phyloP scores from a whole-genome alignment of 1,140 invertebrate genomes.

The Ostrea denselamellosa region DNA sequence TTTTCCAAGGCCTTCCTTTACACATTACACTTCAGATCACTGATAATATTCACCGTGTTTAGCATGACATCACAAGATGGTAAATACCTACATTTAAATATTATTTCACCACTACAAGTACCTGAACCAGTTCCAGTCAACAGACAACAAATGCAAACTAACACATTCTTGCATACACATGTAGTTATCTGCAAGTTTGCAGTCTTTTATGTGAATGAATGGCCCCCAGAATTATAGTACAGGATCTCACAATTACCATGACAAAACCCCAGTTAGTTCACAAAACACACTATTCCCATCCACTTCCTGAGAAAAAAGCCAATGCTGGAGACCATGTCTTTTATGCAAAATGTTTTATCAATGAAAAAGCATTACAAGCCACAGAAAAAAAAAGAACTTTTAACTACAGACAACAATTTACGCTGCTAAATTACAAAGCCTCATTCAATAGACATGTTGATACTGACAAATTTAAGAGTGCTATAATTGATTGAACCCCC shows the following conservation, averaged over 20 bases:
- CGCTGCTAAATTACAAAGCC: background rate
- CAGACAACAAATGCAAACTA: background rate
- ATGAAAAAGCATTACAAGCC: constrained; percentile 7
- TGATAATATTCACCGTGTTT: background rate
- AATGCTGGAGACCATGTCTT: background rate
- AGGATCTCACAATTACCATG: background rate
- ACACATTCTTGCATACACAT: background rate
- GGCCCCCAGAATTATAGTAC: background rate
- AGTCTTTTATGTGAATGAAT: background rate
- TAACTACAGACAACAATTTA: constrained; percentile 4
- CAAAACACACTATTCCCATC: background rate
- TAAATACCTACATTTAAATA: too few species aligned
- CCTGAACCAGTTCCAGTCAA: background rate
- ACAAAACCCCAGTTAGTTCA: constrained; percentile 5
- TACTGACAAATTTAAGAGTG: constrained; percentile 20
- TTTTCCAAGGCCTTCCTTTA: background rate
- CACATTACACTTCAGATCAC: background rate
- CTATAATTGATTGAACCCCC: background rate
- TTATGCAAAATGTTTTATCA: constrained; percentile 25
- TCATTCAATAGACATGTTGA: constrained; percentile 9
- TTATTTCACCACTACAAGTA: background rate
- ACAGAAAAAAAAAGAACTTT: background rate
- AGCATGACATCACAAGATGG: too few species aligned
- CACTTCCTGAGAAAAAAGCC: constrained; percentile 13
- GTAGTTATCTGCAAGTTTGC: background rate